These are phyloP conservation scores for Mnemiopsis leidyi DNA, from an alignment of 37 sponge, comb jelly and placozoan genomes.

Conservation along the genomic window DNA sequence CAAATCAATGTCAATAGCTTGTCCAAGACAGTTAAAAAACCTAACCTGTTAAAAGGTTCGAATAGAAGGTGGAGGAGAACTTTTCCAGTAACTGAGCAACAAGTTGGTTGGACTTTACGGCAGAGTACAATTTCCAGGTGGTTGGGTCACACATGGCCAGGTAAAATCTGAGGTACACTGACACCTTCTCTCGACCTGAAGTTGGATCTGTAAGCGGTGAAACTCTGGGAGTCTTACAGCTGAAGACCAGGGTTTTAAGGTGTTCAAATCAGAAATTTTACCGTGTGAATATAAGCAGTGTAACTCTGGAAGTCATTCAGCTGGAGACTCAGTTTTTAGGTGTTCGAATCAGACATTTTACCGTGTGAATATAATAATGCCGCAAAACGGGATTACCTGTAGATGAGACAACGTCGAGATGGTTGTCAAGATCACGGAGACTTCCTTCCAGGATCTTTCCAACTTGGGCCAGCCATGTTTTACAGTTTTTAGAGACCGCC, in stretches of 20 bases:
- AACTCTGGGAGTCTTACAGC: too few relatives aligned
- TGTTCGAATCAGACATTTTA: too few relatives aligned
- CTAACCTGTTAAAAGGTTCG: constrained; percentile 36
- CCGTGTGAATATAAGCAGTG: too few relatives aligned
- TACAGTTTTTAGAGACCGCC: not conserved
- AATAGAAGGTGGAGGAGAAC: constrained; percentile 22
- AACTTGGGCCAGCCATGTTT: not conserved
- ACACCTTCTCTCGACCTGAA: not conserved
- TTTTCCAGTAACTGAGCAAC: not conserved
- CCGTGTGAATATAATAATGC: too few relatives aligned
- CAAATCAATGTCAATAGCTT: too few relatives aligned
- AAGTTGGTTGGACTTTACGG: constrained; percentile 23
- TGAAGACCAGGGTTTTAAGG: too few relatives aligned
- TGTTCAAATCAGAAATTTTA: too few relatives aligned
- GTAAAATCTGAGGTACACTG: constrained; percentile 27
- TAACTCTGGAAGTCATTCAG: too few relatives aligned
- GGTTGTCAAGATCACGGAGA: not conserved
- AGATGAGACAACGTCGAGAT: not conserved
- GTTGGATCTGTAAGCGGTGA: too few relatives aligned
- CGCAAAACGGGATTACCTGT: too few relatives aligned
- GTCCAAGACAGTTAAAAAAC: not conserved
- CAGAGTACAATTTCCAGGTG: constrained; percentile 21
- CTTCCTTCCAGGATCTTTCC: not conserved
- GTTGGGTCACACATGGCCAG: not conserved
- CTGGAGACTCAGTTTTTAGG: too few relatives aligned